Evolutionary conservation across 2,888 invertebrate species (phyloP).

Genomic region (Brachylomia viminalis): DNA sequence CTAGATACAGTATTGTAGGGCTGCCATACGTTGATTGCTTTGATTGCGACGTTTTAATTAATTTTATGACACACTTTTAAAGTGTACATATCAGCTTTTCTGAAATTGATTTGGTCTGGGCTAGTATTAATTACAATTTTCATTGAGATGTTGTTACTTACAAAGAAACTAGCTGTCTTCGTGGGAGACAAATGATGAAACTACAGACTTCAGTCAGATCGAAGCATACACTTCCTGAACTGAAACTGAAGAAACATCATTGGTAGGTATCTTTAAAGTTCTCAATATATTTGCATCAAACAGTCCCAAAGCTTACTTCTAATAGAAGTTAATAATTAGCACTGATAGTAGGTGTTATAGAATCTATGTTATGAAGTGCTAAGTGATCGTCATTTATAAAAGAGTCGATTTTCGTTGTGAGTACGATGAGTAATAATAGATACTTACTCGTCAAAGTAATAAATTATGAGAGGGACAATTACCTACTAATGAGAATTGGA

Average conservation of each 20-base stretch:
- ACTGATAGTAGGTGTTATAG: neutral
- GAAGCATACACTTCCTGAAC: neutral
- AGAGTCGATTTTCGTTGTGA: no score
- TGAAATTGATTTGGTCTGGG: neutral
- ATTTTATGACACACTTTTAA: neutral
- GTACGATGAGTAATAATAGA: no score
- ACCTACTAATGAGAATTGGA: neutral
- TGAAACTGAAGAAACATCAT: neutral
- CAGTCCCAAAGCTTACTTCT: neutral
- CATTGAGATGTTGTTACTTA: neutral
- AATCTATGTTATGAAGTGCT: neutral
- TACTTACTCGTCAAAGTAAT: no score
- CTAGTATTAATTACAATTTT: neutral
- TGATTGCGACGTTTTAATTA: conserved; percentile 28
- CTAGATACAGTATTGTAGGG: conserved; percentile 75
- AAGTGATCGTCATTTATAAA: neutral
- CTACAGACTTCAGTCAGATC: neutral
- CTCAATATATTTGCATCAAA: neutral
- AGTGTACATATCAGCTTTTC: neutral
- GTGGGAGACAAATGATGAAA: neutral
- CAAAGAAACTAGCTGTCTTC: neutral
- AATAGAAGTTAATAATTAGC: neutral
- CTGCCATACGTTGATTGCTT: conserved; percentile 56
- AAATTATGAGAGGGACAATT: neutral
- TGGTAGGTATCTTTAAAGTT: no score